These are phyloP conservation scores for Pangasius mekongensis DNA, from an alignment of 2,797 vertebrate genomes.

Conservation along the genomic window DNA sequence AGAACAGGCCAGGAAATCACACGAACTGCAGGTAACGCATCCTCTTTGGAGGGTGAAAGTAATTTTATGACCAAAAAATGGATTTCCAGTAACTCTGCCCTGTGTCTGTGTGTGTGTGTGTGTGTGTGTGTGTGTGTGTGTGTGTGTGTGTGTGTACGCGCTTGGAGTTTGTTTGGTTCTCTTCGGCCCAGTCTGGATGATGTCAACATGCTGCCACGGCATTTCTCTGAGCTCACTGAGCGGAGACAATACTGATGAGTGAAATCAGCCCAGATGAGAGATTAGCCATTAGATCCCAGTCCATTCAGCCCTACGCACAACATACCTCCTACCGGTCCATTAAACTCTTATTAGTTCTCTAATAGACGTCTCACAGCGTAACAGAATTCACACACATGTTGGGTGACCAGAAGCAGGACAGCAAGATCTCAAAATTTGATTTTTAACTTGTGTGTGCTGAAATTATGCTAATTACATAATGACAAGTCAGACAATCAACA, in stretches of 20 bases:
- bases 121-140: not conserved
- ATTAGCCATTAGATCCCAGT: conserved; percentile 48
- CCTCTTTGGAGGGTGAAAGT: not conserved
- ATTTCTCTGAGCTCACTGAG: conserved; percentile 59
- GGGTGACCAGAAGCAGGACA: not conserved
- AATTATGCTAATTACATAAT: not conserved
- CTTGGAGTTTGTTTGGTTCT: conserved; percentile 23
- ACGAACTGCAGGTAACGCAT: conserved; percentile 79
- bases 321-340: not conserved
- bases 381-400: not conserved
- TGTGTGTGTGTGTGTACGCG: conserved; percentile 17
- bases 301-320: conserved; percentile 29
- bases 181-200: conserved; percentile 46
- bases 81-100: not conserved
- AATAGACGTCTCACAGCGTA: not conserved
- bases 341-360: not conserved
- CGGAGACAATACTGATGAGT: conserved; percentile 59
- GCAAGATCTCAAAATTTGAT: not conserved
- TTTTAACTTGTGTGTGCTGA: not conserved
- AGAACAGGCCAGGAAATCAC: conserved; percentile 79
- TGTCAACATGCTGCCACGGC: conserved; percentile 60
- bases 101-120: not conserved
- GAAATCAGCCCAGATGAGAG: conserved; percentile 56
- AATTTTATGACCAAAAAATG: not conserved
- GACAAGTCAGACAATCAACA: not conserved